Evolutionary conservation across 2,888 invertebrate genomes (phyloP).

Genomic region (Pandemis heparana): DNA sequence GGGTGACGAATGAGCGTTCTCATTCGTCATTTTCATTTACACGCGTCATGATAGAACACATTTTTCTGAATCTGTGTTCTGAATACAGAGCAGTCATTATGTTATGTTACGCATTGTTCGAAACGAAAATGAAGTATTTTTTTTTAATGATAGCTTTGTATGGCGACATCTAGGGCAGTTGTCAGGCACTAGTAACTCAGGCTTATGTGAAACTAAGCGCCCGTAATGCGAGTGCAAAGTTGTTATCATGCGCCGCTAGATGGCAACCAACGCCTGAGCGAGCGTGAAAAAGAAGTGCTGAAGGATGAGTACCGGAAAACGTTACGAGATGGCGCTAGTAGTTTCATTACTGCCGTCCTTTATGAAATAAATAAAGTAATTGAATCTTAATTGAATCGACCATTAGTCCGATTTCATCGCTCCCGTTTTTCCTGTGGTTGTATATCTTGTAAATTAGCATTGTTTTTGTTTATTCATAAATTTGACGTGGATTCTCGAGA

Average conservation of each 20-base stretch:
- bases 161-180: constrained; percentile 1
- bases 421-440: too few relatives aligned
- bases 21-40: too few relatives aligned
- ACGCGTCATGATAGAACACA: background rate
- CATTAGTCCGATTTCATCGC: too few relatives aligned
- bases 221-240: background rate
- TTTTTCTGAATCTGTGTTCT: background rate
- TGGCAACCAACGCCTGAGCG: background rate
- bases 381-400: background rate
- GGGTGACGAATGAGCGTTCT: background rate
- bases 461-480: too few relatives aligned
- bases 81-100: background rate
- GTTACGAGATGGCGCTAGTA: constrained; percentile 24
- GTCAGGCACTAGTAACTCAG: background rate
- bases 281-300: background rate
- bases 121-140: background rate
- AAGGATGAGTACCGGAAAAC: background rate
- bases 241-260: constrained; percentile 12
- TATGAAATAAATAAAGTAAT: too few relatives aligned
- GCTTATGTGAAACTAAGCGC: background rate
- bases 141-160: background rate
- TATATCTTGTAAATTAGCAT: too few relatives aligned
- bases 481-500: too few relatives aligned
- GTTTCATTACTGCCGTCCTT: background rate
- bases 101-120: background rate